Evolutionary conservation across 2,797 vertebrate species (phyloP), one percentile per base, ranked within the genome.

Genomic region (Ctenopoma kingsleyae): DNA sequence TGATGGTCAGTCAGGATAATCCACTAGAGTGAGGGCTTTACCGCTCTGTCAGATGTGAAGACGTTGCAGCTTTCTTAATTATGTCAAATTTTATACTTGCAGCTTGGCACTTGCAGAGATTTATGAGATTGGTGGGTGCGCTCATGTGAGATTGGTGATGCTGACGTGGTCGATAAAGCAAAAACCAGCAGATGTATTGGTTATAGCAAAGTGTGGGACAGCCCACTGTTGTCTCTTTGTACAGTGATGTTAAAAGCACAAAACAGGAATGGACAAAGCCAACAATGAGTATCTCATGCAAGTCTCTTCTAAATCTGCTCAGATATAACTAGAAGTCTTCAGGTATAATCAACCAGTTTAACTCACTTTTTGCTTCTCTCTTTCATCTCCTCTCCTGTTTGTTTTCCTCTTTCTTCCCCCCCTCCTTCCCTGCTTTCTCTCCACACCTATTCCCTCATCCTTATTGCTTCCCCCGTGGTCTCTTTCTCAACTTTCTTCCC

Each of bases 1-100:
- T 8, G 7, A 55, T 30, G 57, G 58, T 78, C 74, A 66, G 16
- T 23, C 35, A 49, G 56, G 67, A 73, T 74, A 73, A 71, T 49
- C 19, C 50, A 30, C 5, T 36, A 12, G 30, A 55, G 56, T 76
- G 59, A 79, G 57, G 0, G 64, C 47, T 49, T 35, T 16, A 35
- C 46, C 5, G 23, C 30, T 50, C 12, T 50, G 25, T 68, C 71
- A 76, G 69, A 56, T 52, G 25, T 62, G n/a, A 44, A 60, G 59
- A 50, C 43, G 68, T 70, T 62, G 13, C 62, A 40, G 72, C 41
- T 71, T 49, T 51, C 53, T 59, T 19, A 35, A 67, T 41, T 27
- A 44, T 61, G 51, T 69, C 53, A 66, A 19, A 71, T 67, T 53
- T 60, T 27, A 40, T 50, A 56, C 68, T 50, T 65, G 49, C 5